These are phyloP conservation scores for Heliothis peltigera DNA, from an alignment of 2,888 invertebrate species.

Conservation along the genomic window DNA sequence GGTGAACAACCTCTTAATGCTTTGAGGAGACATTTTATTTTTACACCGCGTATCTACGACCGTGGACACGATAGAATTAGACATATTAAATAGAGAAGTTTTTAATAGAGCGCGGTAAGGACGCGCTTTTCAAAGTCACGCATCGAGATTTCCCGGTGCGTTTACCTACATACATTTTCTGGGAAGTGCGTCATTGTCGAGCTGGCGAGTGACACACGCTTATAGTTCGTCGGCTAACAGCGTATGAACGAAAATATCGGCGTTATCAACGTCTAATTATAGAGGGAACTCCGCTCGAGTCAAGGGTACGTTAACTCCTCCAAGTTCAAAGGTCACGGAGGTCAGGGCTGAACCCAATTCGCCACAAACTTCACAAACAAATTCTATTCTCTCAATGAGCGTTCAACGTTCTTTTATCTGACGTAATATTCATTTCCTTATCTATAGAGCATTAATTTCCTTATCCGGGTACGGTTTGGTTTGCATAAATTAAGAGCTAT, in stretches of 20 bases:
- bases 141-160: constrained; percentile 28
- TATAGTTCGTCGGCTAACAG: constrained; percentile 48
- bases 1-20: constrained; percentile 89
- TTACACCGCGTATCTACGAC: constrained; percentile 76
- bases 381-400: constrained; percentile 50
- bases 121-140: constrained; percentile 55
- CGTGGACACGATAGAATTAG: constrained; percentile 65
- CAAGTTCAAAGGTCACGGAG: constrained; percentile 87
- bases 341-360: constrained; percentile 77
- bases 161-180: constrained; percentile 43
- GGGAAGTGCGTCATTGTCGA: constrained; percentile 47
- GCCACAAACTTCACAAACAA: constrained; percentile 58
- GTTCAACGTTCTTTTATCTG: constrained; percentile 55
- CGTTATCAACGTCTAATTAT: constrained; percentile 84
- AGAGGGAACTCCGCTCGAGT: constrained; percentile 82
- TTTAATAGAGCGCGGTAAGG: constrained; percentile 60
- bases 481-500: constrained; percentile 1
- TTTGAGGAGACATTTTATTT: constrained; percentile 88
- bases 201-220: constrained; percentile 53
- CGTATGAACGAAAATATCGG: constrained; percentile 73
- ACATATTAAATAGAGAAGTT: constrained; percentile 58
- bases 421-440: constrained; percentile 19
- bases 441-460: constrained; percentile 26
- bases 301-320: constrained; percentile 87
- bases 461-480: constrained; percentile 10